Evolutionary conservation across 2,888 invertebrate genomes (phyloP), one percentile per base, ranked within the genome.

Genomic region (Synergus umbraculus): DNA sequence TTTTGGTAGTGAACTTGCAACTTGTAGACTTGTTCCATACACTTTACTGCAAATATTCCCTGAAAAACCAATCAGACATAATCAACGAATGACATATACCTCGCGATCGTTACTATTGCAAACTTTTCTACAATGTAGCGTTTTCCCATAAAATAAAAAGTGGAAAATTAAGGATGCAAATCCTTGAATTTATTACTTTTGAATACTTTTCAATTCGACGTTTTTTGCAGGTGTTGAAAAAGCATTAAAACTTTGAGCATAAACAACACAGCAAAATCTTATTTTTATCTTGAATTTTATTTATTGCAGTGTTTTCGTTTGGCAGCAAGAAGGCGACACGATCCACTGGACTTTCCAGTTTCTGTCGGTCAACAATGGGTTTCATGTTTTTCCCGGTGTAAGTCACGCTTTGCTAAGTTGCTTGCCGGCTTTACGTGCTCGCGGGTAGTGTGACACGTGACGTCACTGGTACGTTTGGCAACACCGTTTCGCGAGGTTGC

Each of bases 391-490:
- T 79, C 43, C 77, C 37, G 76, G 76, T 69, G 78, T 77, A 81
- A 79, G 78, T 83, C 78, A 78, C 78, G 79, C 83, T 79, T 83
- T 78, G 79, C 78, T 73, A 65, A 80, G 77, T 80, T 82, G 77
- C 82, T 77, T 78, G 80, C 65, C 69, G 77, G 66, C 65, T 80
- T 77, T 82, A 76, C 82, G 79, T 77, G 78, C 79, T 81, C 79
- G 73, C 41, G 54, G 49, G 54, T 54, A n/a, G 73, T 78, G 73
- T 76, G 60, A 10, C 78, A 43, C 76, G 79, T 83, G 81, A 83
- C 83, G 83, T 83, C 83, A 83, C 41, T 41, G 37, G n/a, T 15
- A 69, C 77, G 83, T 81, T 79, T 83, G 83, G 81, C 81, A 83
- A 81, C 81, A 73, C 79, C 79, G 79, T 81, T 73, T 76, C 73